Evolutionary conservation across 2,797 vertebrate genomes (phyloP).

Genomic region (Danio choprae): DNA sequence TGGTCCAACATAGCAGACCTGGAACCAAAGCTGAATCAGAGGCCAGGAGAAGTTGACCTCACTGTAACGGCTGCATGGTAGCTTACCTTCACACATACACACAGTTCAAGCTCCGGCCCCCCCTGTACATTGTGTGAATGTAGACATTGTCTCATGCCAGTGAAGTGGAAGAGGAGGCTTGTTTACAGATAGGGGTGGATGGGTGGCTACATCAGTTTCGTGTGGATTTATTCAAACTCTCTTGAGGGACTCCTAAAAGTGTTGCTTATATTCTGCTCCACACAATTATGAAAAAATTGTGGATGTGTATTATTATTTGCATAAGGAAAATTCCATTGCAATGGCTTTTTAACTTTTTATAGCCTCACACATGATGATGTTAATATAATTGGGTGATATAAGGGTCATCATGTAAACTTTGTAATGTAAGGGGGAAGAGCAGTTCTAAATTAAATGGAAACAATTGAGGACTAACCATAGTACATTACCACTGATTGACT

Average conservation of each 20-base stretch:
- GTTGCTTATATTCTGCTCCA: too few relatives aligned
- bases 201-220: constrained; percentile 51
- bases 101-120: neutral
- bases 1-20: neutral
- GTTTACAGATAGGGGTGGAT: constrained; percentile 55
- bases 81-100: constrained; percentile 16
- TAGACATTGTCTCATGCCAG: constrained; percentile 77
- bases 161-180: constrained; percentile 72
- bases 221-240: constrained; percentile 18
- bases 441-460: neutral
- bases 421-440: too few relatives aligned
- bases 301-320: neutral
- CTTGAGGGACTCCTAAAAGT: neutral
- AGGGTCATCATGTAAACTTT: too few relatives aligned
- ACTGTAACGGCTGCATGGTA: constrained; percentile 16
- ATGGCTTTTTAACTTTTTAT: too few relatives aligned
- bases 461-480: neutral
- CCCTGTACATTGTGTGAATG: constrained; percentile 66
- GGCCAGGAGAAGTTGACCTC: constrained; percentile 29
- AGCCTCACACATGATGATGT: neutral
- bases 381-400: constrained; percentile 1
- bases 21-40: constrained; percentile 30
- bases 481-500: neutral
- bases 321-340: too few relatives aligned
- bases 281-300: neutral